Conservation (phyloP, 2,888 invertebrate species). For the Platycnemis pennipes region DNA sequence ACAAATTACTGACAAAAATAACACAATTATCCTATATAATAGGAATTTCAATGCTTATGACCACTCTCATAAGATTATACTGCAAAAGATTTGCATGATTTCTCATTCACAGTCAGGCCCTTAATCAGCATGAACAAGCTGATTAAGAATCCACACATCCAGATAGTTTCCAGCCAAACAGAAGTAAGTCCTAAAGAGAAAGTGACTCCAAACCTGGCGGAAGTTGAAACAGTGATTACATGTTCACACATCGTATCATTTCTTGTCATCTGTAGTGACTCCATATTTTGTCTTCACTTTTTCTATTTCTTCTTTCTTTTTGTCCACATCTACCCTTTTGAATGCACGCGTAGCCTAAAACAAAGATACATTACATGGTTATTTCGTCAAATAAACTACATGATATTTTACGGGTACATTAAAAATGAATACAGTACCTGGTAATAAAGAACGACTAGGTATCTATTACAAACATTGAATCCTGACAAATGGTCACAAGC, state of each 20-base stretch:
- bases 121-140: background rate
- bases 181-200: background rate
- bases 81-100: background rate
- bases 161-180: background rate
- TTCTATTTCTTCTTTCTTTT: constrained; percentile 97
- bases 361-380: constrained; percentile 62
- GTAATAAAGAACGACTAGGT: constrained; percentile 99
- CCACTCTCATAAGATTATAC: background rate
- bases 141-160: background rate
- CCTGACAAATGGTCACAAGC: constrained; percentile 99
- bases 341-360: constrained; percentile 92
- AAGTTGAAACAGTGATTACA: background rate
- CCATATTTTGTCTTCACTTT: constrained; percentile 97
- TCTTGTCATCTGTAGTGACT: constrained; percentile 77
- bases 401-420: background rate
- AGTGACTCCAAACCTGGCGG: background rate
- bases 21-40: background rate
- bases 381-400: background rate
- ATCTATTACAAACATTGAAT: constrained; percentile 99
- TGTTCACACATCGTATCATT: background rate
- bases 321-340: constrained; percentile 96
- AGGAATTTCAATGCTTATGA: background rate
- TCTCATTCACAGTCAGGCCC: background rate
- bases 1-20: background rate
- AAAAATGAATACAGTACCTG: constrained; percentile 81